These are phyloP conservation scores for Aleiodes leptofemur DNA, from an alignment of 2,888 invertebrate species.

Conservation along the genomic window DNA sequence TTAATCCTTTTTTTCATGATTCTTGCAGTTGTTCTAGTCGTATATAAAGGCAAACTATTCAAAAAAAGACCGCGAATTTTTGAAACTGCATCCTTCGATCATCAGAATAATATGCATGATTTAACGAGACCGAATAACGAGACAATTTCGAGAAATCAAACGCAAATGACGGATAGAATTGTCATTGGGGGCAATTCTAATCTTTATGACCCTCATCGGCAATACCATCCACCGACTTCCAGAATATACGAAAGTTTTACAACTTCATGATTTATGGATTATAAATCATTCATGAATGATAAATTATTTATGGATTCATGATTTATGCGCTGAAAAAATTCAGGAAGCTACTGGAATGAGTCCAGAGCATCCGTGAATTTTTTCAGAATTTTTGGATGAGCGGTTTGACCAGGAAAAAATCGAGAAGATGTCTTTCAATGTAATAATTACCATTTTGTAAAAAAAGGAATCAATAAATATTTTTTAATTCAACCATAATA, in stretches of 20 bases:
- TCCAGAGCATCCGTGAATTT: too few relatives aligned
- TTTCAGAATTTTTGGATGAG: too few relatives aligned
- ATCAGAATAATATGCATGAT: conserved; percentile 1
- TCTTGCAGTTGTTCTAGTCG: conserved; percentile 68
- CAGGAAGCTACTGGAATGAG: too few relatives aligned
- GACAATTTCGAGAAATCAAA: conserved; percentile 50
- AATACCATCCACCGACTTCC: conserved; percentile 28
- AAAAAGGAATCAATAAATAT: too few relatives aligned
- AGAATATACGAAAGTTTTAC: conserved; percentile 57
- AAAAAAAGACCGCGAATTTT: conserved; percentile 60
- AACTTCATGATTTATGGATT: conserved; percentile 2
- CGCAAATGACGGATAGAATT: background rate
- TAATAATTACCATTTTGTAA: too few relatives aligned
- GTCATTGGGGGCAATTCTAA: conserved; percentile 4
- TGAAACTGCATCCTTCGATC: conserved; percentile 60
- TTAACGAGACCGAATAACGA: conserved; percentile 1
- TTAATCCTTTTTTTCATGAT: conserved; percentile 68
- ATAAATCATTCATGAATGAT: background rate
- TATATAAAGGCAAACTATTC: conserved; percentile 67
- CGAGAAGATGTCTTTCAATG: too few relatives aligned
- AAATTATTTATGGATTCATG: background rate
- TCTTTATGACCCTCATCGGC: conserved; percentile 4
- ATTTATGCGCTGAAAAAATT: too few relatives aligned
- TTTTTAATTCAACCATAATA: background rate
- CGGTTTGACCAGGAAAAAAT: too few relatives aligned